Evolutionary conservation across 2,113 vertebrate genomes (phyloP).

Genomic region (Oryzias melastigma): DNA sequence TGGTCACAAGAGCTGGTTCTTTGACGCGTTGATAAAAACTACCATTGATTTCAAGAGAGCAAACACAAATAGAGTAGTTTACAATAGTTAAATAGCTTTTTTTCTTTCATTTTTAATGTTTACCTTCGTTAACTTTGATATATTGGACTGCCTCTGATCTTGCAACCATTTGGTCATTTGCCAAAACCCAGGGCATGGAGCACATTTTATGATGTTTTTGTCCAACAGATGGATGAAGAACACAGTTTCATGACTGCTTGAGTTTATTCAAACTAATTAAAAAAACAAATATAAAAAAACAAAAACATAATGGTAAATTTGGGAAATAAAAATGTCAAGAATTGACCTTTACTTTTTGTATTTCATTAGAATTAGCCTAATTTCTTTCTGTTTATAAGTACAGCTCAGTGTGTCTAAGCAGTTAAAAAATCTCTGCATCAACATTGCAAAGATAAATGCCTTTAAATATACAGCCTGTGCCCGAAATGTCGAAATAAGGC

Average conservation of each 20-base stretch:
- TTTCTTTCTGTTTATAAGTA: no score
- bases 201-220: no score
- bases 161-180: no score
- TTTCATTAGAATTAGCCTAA: no score
- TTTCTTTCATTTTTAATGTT: not conserved
- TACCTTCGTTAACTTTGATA: not conserved
- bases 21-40: not conserved
- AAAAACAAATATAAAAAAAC: not conserved
- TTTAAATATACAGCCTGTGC: slow-evolving; percentile 15
- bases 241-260: no score
- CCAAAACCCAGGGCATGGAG: no score
- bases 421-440: slow-evolving; percentile 9
- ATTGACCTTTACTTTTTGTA: no score
- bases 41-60: not conserved
- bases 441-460: not conserved
- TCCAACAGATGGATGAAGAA: no score
- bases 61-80: not conserved
- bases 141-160: not conserved
- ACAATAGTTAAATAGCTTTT: not conserved
- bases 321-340: no score
- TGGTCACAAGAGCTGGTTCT: not conserved
- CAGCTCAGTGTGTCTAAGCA: not conserved
- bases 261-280: slow-evolving; percentile 26
- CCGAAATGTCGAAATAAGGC: slow-evolving; percentile 34
- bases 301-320: no score